phyloP scores from a whole-genome alignment of 2,888 invertebrate species.

The Drosophila nr. perissopoda region DNA sequence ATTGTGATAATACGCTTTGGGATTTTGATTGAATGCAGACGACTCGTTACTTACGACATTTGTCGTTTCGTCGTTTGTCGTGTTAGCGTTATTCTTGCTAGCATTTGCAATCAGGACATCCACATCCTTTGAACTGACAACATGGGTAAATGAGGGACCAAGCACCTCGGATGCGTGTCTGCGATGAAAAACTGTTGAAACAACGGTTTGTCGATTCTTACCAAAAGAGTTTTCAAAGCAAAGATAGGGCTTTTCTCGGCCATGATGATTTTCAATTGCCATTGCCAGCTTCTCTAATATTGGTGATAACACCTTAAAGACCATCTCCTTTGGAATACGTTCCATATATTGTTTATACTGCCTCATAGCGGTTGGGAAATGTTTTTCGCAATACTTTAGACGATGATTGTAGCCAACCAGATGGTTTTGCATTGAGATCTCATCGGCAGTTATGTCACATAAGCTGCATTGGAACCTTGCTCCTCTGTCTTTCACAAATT shows the following conservation, averaged over 20 bases:
- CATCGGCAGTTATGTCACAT: conserved; percentile 91
- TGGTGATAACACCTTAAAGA: conserved; percentile 83
- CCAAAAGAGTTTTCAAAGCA: conserved; percentile 89
- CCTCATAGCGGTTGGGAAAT: conserved; percentile 87
- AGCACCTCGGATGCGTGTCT: conserved; percentile 88
- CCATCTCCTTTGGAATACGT: conserved; percentile 84
- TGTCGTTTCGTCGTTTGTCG: conserved; percentile 4
- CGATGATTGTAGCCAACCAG: conserved; percentile 91
- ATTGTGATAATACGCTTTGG: background rate
- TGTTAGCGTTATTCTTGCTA: conserved; percentile 39
- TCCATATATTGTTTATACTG: conserved; percentile 88
- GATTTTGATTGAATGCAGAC: background rate
- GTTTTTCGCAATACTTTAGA: conserved; percentile 88
- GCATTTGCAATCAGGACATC: conserved; percentile 73
- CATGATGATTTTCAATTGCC: conserved; percentile 91
- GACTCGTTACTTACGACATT: conserved; percentile 4
- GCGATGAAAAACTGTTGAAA: conserved; percentile 89
- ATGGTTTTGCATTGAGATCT: conserved; percentile 91
- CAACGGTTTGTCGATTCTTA: conserved; percentile 87
- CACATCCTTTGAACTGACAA: conserved; percentile 84
- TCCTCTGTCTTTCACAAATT: conserved; percentile 87
- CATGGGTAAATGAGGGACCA: conserved; percentile 86
- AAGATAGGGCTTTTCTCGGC: conserved; percentile 89
- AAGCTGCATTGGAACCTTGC: conserved; percentile 91
- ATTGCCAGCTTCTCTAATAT: conserved; percentile 87